Evolutionary conservation across 2,113 vertebrate genomes (phyloP), one percentile per base, ranked within the genome.

Genomic region (Phylloscopus whistleri): DNA sequence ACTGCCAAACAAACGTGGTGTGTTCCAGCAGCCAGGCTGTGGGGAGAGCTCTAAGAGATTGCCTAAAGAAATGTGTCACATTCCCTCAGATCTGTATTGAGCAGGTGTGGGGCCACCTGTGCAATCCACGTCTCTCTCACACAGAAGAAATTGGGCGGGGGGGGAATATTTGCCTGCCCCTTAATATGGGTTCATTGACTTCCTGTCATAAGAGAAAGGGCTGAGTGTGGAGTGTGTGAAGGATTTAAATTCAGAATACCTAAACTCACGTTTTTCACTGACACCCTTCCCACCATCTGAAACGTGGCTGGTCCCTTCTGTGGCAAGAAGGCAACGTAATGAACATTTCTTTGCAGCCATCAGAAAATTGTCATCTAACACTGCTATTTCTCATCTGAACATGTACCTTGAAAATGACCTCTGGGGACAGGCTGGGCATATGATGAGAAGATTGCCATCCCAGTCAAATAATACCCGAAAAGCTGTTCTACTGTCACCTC

Each of bases 361-460:
- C 87, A 69, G 31, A 39, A 87, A 91, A 93, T 41, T 87, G 93
- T 85, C 75, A 48, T 31, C 43, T 53, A 82, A 51, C 33, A 35
- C 46, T 1, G 2, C 63, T 64, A 35, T 83, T 90, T 84, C 62
- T 96, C 84, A 67, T 53, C 82, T 67, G 62, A 80, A 66, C 9
- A 0, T 44, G 46, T 16, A 33, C 78, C 60, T 95, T 93, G 89
- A 81, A 93, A 96, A 87, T 67, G 76, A 90, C 91, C 89, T 93
- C 74, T 85, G 69, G 82, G 89, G 87, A 68, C 64, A 91, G 60
- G 66, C 79, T 94, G 95, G 89, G 80, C 86, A 15, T 37, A 31
- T 46, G 94, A 94, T 92, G 84, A 90, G 82, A 90, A 93, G 88
- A 90, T 95, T 95, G 82, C 64, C 77, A 44, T 87, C 73, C 52